Percentiles rank a stretch among this genome's conserved stretches.
phyloP scores from a whole-genome alignment of 2,888 invertebrate species.

The Eucriotettix oculatus region DNA sequence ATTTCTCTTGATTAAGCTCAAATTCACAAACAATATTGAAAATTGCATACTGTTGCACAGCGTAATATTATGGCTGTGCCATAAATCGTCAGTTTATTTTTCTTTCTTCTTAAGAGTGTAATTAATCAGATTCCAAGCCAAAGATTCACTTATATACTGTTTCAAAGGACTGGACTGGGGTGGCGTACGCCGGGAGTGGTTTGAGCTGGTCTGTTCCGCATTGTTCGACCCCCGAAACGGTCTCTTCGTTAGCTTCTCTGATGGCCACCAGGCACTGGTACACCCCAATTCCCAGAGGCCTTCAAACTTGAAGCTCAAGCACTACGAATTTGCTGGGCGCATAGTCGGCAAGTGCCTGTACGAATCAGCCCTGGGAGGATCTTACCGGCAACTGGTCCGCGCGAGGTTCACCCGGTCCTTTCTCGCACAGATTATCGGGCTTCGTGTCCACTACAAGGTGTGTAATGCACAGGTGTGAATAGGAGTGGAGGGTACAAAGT shows the following conservation, averaged over 20 bases:
- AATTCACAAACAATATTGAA: no score
- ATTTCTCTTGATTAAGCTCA: no score
- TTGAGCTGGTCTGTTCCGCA: constrained; percentile 72
- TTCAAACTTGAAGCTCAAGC: constrained; percentile 61
- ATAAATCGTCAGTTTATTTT: no score
- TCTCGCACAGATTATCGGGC: constrained; percentile 84
- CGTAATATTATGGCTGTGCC: no score
- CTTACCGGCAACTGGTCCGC: constrained; percentile 70
- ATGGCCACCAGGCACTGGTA: constrained; percentile 71
- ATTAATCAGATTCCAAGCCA: background rate
- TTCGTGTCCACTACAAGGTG: constrained; percentile 84
- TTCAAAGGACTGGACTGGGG: constrained; percentile 79
- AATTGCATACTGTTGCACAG: no score
- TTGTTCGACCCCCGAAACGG: constrained; percentile 72
- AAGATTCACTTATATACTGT: background rate
- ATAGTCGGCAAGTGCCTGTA: constrained; percentile 89
- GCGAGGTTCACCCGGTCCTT: constrained; percentile 84
- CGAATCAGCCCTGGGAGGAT: constrained; percentile 80
- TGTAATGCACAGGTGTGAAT: background rate
- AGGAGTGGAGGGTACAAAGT: background rate
- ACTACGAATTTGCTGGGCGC: constrained; percentile 86
- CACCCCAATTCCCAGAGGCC: constrained; percentile 77
- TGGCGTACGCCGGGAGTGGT: constrained; percentile 86
- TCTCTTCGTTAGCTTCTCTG: constrained; percentile 72
- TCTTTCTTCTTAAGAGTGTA: no score